phyloP scores from a whole-genome alignment of 1,140 invertebrate species.

The Heliconius nattereri region DNA sequence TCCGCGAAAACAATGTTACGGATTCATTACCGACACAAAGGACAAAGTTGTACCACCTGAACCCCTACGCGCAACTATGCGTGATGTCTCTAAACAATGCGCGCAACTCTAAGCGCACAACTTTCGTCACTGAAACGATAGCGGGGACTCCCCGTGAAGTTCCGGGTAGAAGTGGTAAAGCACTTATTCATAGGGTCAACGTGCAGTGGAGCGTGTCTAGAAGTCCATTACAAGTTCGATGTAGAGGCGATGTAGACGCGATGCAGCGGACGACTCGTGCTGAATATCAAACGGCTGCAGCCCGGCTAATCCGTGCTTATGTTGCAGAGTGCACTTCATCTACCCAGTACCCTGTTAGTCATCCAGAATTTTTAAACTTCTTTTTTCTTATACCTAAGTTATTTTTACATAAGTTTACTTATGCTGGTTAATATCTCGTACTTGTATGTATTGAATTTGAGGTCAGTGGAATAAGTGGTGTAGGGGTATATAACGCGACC shows the following conservation, averaged over 20 bases:
- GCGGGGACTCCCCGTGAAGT: conserved; percentile 28
- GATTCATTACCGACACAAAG: conserved; percentile 57
- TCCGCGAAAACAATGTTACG: conserved; percentile 48
- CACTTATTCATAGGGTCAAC: conserved; percentile 46
- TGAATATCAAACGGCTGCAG: conserved; percentile 52
- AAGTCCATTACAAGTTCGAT: conserved; percentile 48
- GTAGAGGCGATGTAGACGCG: conserved; percentile 31
- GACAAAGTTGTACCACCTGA: conserved; percentile 46
- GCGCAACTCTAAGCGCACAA: conserved; percentile 33
- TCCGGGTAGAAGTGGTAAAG: conserved; percentile 31
- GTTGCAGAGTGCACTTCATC: conserved; percentile 34
- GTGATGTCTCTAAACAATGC: conserved; percentile 41
- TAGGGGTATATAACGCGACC: no score
- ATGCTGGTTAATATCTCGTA: neutral
- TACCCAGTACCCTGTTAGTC: neutral
- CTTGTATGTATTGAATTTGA: no score
- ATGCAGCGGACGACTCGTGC: conserved; percentile 31
- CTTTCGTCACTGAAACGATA: conserved; percentile 40
- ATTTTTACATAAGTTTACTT: neutral
- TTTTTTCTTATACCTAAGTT: conserved; percentile 20
- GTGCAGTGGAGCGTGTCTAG: conserved; percentile 43
- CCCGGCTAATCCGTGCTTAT: conserved; percentile 45
- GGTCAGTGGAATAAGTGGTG: no score
- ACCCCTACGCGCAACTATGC: conserved; percentile 44
- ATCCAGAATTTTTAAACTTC: conserved; percentile 33